Conservation (phyloP, 2,888 invertebrate genomes). For the Mesodorylaimus sp. region DNA sequence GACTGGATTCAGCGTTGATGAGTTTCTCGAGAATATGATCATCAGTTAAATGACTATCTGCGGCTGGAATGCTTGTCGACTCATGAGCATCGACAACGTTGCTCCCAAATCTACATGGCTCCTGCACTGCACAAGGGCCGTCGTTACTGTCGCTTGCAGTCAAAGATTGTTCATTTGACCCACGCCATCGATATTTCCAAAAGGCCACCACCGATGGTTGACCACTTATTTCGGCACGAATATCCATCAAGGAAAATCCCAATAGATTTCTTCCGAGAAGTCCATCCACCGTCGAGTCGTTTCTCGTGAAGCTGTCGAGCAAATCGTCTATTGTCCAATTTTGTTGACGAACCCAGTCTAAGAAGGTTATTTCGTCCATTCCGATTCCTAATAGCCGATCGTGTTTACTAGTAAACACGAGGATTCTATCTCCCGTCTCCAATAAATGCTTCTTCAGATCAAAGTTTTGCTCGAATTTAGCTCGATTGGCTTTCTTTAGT, state of each 20-base stretch:
- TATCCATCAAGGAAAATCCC: neutral
- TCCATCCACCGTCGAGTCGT: neutral
- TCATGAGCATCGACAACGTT: too few species aligned
- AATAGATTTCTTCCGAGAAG: neutral
- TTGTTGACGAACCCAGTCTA: constrained; percentile 5
- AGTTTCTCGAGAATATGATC: neutral
- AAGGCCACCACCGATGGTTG: neutral
- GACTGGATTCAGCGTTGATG: too few species aligned
- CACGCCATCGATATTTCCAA: too few species aligned
- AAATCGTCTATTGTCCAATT: constrained; percentile 6
- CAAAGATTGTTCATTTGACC: too few species aligned
- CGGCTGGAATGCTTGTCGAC: neutral
- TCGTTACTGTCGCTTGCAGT: neutral
- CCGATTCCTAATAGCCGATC: constrained; percentile 10
- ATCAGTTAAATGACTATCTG: neutral
- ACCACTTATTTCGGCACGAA: neutral
- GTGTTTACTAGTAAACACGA: constrained; percentile 6
- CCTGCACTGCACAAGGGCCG: too few species aligned
- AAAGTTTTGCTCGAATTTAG: constrained; percentile 11
- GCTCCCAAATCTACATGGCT: too few species aligned
- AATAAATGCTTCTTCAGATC: constrained; percentile 3
- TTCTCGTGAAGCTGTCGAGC: constrained; percentile 5
- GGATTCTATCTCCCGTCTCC: constrained; percentile 7
- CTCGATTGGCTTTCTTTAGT: neutral
- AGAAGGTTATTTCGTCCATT: constrained; percentile 10